Evolutionary conservation across 2,797 vertebrate genomes (phyloP), one percentile per base, ranked within the genome.

Genomic region (Rhabdomys pumilio): DNA sequence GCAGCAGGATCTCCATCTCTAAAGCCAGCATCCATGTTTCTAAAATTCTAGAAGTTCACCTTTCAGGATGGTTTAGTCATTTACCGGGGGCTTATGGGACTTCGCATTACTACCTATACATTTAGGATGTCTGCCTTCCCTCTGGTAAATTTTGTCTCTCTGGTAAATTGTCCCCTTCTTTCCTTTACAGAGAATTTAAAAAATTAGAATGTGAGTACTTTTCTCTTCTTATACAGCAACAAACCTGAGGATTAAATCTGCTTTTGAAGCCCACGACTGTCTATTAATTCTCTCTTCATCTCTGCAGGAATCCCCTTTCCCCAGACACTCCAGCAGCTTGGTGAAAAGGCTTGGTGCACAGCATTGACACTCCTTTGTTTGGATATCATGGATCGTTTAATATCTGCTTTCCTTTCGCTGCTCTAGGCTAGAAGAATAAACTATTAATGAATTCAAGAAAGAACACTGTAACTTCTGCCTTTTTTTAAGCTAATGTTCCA

Each of bases 31-130:
- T 17, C 3, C 1, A 0, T 12, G 12, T 44, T 90, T 89, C n/a
- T 94, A 85, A n/a, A 34, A 75, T 89, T 79, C 24, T 22, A 75
- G 67, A 61, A 3, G 26, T 63, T 77, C 22, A 34, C 14, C 20
- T 34, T 65, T 90, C 65, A 55, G 31, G 72, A 76, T 83, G 76
- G 63, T 76, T 91, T 87, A 80, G 79, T 59, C 53, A 73, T 95
- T 8, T 41, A 38, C 6, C 34, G 38, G 76, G 90, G 47, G 38
- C n/a, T 93, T 67, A 34, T 8, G n/a, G 20, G 55, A 65, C 57
- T 94, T 75, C 53, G 85, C 88, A 19, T 85, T 90, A 81, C 41
- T 77, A 53, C 19, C 85, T 85, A 44, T 41, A 84, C 84, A 59
- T 29, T 22, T 65, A 69, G n/a, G 73, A 38, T 73, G 17, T 53